These are phyloP conservation scores for Macrostomum lignano DNA, from an alignment of 1,140 invertebrate genomes.

Conservation along the genomic window DNA sequence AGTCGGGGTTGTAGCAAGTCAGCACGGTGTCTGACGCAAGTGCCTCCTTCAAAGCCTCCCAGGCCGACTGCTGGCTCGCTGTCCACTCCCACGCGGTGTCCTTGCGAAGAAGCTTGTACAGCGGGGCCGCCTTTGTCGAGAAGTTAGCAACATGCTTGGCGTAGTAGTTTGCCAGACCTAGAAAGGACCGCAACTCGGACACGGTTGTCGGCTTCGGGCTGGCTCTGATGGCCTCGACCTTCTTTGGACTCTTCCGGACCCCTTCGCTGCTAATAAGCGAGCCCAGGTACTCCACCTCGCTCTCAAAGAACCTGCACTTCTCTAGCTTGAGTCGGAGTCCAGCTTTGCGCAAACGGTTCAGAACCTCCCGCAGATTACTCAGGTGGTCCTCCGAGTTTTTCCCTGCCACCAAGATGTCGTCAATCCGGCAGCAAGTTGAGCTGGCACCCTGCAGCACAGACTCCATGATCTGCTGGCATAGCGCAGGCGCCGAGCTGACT, in stretches of 20 bases:
- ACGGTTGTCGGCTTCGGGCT: conserved; percentile 9
- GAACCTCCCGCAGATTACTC: conserved; percentile 8
- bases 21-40: conserved; percentile 8
- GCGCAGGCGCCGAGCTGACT: background rate
- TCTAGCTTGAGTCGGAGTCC: conserved; percentile 10
- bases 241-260: conserved; percentile 7
- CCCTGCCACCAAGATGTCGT: conserved; percentile 11
- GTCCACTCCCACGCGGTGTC: conserved; percentile 6
- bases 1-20: conserved; percentile 12
- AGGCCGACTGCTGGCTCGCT: conserved; percentile 4
- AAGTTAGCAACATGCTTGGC: conserved; percentile 6
- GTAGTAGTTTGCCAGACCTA: conserved; percentile 9
- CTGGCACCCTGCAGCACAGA: conserved; percentile 6
- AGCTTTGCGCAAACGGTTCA: conserved; percentile 9
- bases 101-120: conserved; percentile 7
- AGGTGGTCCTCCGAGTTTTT: conserved; percentile 10
- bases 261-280: conserved; percentile 9
- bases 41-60: background rate
- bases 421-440: conserved; percentile 5
- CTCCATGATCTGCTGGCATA: conserved; percentile 6
- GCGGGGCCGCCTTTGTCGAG: background rate
- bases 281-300: conserved; percentile 10
- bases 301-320: conserved; percentile 10
- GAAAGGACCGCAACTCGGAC: conserved; percentile 9
- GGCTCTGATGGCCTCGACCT: conserved; percentile 11